Percentiles rank a stretch among this genome's conserved stretches.
These are phyloP conservation scores for Pseudeuparius sepicola DNA, from an alignment of 2,888 invertebrate species.

Conservation along the genomic window DNA sequence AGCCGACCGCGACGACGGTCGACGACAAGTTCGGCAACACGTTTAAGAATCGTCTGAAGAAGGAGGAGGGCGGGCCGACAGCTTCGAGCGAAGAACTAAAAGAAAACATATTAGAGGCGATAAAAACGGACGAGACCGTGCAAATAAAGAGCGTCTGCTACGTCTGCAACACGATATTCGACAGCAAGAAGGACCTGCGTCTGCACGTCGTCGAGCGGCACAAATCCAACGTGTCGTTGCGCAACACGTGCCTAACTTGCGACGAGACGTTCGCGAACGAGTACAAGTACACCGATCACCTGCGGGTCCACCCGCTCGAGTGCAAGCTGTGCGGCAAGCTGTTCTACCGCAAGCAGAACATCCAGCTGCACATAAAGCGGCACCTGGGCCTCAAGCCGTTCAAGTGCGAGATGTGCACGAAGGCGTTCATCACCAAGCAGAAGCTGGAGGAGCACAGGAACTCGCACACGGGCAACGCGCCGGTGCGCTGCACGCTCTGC, in stretches of 20 bases:
- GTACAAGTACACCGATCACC: slow-evolving; percentile 59
- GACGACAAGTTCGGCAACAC: slow-evolving; percentile 38
- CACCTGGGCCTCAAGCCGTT: slow-evolving; percentile 60
- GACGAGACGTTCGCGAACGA: slow-evolving; percentile 58
- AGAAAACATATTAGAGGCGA: too few species aligned
- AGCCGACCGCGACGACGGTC: slow-evolving; percentile 28
- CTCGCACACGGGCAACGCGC: slow-evolving; percentile 70
- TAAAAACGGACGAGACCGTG: too few species aligned
- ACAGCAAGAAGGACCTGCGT: slow-evolving; percentile 30
- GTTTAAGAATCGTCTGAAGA: slow-evolving; percentile 34
- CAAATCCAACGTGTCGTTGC: slow-evolving; percentile 37
- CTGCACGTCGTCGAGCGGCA: slow-evolving; percentile 42
- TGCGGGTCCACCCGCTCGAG: slow-evolving; percentile 71
- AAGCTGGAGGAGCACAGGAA: slow-evolving; percentile 75
- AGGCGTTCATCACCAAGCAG: slow-evolving; percentile 72
- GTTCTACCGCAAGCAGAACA: slow-evolving; percentile 54
- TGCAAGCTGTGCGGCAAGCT: slow-evolving; percentile 76
- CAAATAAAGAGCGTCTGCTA: too few species aligned
- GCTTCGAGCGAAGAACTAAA: too few species aligned
- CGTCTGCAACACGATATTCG: slow-evolving; percentile 29
- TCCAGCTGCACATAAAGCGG: slow-evolving; percentile 68
- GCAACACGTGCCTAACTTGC: slow-evolving; percentile 50
- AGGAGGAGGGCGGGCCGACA: slow-evolving; percentile 25
- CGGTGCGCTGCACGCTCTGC: slow-evolving; percentile 71
- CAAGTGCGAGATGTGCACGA: slow-evolving; percentile 69